A percentile compares a stretch with the other conserved stretches of the same genome.
phyloP scores from a whole-genome alignment of 1,140 invertebrate species.

The Drosophila sturtevanti region DNA sequence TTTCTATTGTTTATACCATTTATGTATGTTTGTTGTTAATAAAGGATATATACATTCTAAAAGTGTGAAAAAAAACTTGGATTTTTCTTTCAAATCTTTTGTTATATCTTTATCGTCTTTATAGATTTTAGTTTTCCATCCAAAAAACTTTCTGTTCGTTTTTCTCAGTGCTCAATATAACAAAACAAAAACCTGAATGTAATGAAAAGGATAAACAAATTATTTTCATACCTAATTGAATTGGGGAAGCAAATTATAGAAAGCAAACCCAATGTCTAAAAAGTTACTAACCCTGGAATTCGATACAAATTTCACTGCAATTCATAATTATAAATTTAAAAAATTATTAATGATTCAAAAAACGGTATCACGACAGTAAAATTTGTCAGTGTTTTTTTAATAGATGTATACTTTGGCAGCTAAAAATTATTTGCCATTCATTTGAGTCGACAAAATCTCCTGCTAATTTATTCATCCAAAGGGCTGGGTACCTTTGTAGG shows the following conservation, averaged over 20 bases:
- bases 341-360: too few species aligned
- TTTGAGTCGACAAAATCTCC: constrained; percentile 4
- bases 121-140: too few species aligned
- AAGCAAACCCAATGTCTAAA: too few species aligned
- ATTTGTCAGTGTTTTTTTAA: not conserved
- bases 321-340: not conserved
- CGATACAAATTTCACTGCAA: too few species aligned
- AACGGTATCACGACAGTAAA: constrained; percentile 3
- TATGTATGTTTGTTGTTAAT: constrained; percentile 34
- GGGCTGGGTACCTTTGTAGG: constrained; percentile 38
- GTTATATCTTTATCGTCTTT: too few species aligned
- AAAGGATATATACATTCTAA: not conserved
- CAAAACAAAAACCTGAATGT: too few species aligned
- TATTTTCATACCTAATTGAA: too few species aligned
- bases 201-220: too few species aligned
- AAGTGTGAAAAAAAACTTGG: not conserved
- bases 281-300: too few species aligned
- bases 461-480: constrained; percentile 67
- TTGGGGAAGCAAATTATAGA: too few species aligned
- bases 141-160: too few species aligned
- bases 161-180: too few species aligned
- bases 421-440: constrained; percentile 19
- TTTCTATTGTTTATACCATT: constrained; percentile 54
- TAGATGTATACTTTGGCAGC: not conserved
- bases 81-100: not conserved